Base-by-base conservation (phyloP, 92 coral and sea anemone genomes). In the Parazoanthus atlanticus region DNA sequence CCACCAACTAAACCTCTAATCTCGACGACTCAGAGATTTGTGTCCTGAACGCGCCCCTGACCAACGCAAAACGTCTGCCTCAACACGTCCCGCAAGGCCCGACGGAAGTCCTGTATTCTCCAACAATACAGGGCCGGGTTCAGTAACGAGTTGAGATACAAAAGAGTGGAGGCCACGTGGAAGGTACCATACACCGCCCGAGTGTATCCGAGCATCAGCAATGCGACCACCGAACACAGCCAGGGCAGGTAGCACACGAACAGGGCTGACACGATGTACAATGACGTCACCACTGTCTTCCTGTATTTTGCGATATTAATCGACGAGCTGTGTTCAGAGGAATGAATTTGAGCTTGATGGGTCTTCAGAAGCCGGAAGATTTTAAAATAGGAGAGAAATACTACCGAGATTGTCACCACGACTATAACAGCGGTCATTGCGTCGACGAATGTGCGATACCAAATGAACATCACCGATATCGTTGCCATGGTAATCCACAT, bases 91-190 rank as follows among this genome's bases (percentile, higher is more conserved):
- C 66, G 87, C 21, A 84, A 84, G 64, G 77, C 87, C 3, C 38
- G 69, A 17, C 87, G 87, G 67, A 84, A 70, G 28, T 84, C 87
- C 43, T 47, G 78, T 84, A 84, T 84, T 46, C 78, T 43, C 87
- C 87, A 84, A 29, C 87, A 84, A n/a, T 84, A 84, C 26, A 84
- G 34, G 10, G 64, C 66, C 9, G 87, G 87, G 40, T 84, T 84
- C 32, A 84, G 77, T 7, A 84, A 33, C 6, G 87, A 84, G 78
- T 84, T 84, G 16, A 84, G 78, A 40, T 84, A 84, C 34, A 84
- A 79, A 32, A 70, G 67, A 1, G 87, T 69, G 30, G 87, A 70
- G 23, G 87, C 87, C 3, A 84, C 69, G 78, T 84, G 87, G 38
- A 84, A 84, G 8, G 78, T 33, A 15, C 87, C 87, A 13, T 84